phyloP scores from a whole-genome alignment of 1,140 invertebrate genomes.

The Phocides pigmalion region DNA sequence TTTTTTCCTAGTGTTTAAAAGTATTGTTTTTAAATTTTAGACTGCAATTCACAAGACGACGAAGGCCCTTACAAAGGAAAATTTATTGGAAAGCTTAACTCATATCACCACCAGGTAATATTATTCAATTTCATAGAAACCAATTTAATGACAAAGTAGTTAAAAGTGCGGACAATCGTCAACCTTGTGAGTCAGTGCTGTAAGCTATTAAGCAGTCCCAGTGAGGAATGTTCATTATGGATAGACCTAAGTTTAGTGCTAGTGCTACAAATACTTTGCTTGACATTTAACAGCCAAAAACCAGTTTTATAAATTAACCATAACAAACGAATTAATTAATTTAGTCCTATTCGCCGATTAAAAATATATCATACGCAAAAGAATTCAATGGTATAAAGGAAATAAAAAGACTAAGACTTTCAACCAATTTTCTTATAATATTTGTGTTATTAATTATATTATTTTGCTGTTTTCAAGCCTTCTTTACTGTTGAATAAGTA shows the following conservation, averaged over 20 bases:
- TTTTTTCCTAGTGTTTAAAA: slow-evolving; percentile 13
- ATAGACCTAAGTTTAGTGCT: background rate
- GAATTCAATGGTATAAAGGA: no score
- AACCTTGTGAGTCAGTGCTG: slow-evolving; percentile 19
- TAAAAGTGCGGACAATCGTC: slow-evolving; percentile 10
- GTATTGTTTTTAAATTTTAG: slow-evolving; percentile 50
- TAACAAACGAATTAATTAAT: background rate
- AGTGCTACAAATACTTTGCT: no score
- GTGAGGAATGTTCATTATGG: background rate
- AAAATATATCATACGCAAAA: no score
- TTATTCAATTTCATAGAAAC: background rate
- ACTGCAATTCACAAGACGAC: slow-evolving; percentile 78
- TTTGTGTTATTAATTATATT: slow-evolving; percentile 3
- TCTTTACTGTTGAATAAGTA: background rate
- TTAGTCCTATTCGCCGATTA: background rate
- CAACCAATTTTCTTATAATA: no score
- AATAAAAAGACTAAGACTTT: no score
- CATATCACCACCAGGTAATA: slow-evolving; percentile 92
- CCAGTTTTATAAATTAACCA: slow-evolving; percentile 9
- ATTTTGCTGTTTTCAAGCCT: slow-evolving; percentile 1
- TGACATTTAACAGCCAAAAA: slow-evolving; percentile 12
- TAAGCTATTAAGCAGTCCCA: background rate
- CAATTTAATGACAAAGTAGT: background rate
- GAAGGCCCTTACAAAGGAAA: slow-evolving; percentile 91
- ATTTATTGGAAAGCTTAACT: slow-evolving; percentile 93